Conservation (phyloP, 2,797 vertebrate species). For the Poecilia velifera region DNA sequence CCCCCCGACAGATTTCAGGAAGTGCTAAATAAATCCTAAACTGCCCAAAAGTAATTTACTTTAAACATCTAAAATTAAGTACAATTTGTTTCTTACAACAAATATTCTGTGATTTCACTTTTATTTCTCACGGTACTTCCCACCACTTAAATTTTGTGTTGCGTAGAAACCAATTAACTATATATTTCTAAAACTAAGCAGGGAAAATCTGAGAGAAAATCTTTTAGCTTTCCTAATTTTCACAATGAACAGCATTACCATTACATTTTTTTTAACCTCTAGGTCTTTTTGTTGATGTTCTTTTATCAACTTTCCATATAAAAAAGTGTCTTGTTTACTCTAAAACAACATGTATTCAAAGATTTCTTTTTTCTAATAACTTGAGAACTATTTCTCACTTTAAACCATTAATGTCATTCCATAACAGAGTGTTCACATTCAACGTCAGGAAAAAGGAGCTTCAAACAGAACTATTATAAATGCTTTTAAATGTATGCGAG, state of each 20-base stretch:
- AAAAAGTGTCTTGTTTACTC: conserved; percentile 5
- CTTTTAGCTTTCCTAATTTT: conserved; percentile 12
- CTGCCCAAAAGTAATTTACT: conserved; percentile 41
- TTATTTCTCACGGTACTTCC: conserved; percentile 6
- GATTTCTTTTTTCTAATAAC: neutral
- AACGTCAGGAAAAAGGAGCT: conserved; percentile 25
- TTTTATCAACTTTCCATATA: conserved; percentile 23
- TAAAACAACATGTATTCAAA: neutral
- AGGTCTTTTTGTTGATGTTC: conserved; percentile 9
- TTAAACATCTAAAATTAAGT: conserved; percentile 50
- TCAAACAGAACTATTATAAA: conserved; percentile 23
- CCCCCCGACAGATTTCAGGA: conserved; percentile 51
- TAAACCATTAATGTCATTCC: neutral
- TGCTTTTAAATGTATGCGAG: conserved; percentile 29
- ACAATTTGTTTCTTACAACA: conserved; percentile 12
- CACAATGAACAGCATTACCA: conserved; percentile 11
- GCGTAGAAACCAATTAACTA: conserved; percentile 12
- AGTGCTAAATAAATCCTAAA: conserved; percentile 65
- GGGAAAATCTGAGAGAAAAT: conserved; percentile 8
- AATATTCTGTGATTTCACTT: conserved; percentile 16
- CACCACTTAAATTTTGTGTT: neutral
- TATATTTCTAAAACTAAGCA: conserved; percentile 21
- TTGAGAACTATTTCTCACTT: neutral
- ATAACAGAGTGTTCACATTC: neutral
- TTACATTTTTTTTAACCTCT: conserved; percentile 22